These are phyloP conservation scores for Fistularia tabacaria DNA, from an alignment of 2,797 vertebrate species.

Conservation along the genomic window DNA sequence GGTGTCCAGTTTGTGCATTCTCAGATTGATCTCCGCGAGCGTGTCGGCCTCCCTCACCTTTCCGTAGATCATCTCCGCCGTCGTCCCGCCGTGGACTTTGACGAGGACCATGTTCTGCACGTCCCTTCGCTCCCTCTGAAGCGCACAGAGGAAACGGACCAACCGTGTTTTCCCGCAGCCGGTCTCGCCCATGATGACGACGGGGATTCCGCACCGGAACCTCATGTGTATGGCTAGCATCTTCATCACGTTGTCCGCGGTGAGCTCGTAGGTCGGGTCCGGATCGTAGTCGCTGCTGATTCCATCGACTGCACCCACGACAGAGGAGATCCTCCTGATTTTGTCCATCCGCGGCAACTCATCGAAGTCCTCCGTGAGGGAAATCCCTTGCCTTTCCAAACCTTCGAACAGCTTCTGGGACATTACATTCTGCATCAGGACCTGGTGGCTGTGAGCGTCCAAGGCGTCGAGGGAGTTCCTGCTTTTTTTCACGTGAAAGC, in stretches of 20 bases:
- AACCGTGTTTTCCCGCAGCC: conserved; percentile 96
- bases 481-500: conserved; percentile 67
- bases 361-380: conserved; percentile 75
- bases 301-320: conserved; percentile 58
- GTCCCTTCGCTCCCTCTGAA: conserved; percentile 66
- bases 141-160: conserved; percentile 86
- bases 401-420: conserved; percentile 57
- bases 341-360: conserved; percentile 61
- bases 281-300: conserved; percentile 70
- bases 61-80: conserved; percentile 80
- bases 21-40: conserved; percentile 76
- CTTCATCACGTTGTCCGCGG: conserved; percentile 91
- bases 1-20: conserved; percentile 77
- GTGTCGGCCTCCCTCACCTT: conserved; percentile 83
- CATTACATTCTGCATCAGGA: conserved; percentile 72
- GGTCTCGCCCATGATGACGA: conserved; percentile 97
- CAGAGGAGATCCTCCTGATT: conserved; percentile 69
- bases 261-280: conserved; percentile 92
- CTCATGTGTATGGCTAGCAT: conserved; percentile 96
- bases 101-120: conserved; percentile 89
- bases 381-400: conserved; percentile 68
- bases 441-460: conserved; percentile 50
- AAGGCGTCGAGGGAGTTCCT: conserved; percentile 52
- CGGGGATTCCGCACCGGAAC: conserved; percentile 92
- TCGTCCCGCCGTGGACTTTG: conserved; percentile 95